A percentile compares a stretch with the other conserved stretches of the same genome.
phyloP scores from a whole-genome alignment of 1,140 invertebrate genomes.

The Tachypleus tridentatus region DNA sequence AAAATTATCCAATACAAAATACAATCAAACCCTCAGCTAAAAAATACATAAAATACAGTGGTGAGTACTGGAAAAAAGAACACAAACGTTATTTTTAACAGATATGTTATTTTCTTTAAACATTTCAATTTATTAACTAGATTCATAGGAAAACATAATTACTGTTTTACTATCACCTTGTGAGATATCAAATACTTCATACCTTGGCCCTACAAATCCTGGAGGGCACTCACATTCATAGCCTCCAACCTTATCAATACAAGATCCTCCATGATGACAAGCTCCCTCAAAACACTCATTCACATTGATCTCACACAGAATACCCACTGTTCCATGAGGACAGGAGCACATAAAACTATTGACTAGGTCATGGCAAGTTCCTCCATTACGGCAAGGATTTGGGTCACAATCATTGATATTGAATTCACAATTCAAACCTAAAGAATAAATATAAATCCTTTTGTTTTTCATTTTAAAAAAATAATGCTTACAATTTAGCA shows the following conservation, averaged over 20 bases:
- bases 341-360: conserved; percentile 59
- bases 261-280: conserved; percentile 87
- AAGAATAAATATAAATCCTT: conserved; percentile 34
- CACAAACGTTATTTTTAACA: conserved; percentile 39
- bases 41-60: conserved; percentile 53
- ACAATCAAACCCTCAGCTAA: no score
- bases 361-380: conserved; percentile 84
- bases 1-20: no score
- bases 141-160: no score
- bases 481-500: no score
- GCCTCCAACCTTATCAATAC: conserved; percentile 38
- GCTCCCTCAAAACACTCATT: conserved; percentile 73
- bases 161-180: no score
- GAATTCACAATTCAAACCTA: conserved; percentile 74
- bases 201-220: conserved; percentile 70
- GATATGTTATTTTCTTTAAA: conserved; percentile 49
- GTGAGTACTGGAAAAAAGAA: conserved; percentile 55
- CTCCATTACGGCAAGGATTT: conserved; percentile 74
- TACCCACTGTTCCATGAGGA: conserved; percentile 74
- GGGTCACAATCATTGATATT: conserved; percentile 81
- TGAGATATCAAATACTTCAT: background rate
- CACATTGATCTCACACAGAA: conserved; percentile 78
- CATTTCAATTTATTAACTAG: conserved; percentile 45
- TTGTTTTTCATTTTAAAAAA: background rate
- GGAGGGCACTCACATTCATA: conserved; percentile 83